Conservation (phyloP, 2,797 vertebrate genomes). For the Coranthus polyacanthus region DNA sequence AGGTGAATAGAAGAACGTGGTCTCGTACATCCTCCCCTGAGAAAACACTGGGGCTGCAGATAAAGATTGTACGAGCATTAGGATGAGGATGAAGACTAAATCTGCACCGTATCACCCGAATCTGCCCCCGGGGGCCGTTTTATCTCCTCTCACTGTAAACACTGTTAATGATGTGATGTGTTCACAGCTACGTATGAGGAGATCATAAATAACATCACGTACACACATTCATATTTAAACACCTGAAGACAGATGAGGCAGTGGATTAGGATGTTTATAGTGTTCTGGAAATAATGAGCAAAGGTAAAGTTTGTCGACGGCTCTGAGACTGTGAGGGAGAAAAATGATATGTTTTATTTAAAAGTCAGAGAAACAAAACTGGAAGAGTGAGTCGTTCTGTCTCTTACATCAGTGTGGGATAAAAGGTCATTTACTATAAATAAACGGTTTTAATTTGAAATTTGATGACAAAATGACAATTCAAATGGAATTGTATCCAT, state of each 20-base stretch:
- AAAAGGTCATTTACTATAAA: too few relatives aligned
- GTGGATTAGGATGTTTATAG: too few relatives aligned
- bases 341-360: too few relatives aligned
- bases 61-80: background rate
- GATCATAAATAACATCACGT: background rate
- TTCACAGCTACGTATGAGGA: background rate
- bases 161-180: background rate
- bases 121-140: background rate
- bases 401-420: too few relatives aligned
- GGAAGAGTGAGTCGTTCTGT: too few relatives aligned
- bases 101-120: background rate
- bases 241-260: background rate
- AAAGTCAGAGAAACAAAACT: too few relatives aligned
- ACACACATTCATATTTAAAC: background rate
- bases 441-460: too few relatives aligned
- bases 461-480: too few relatives aligned
- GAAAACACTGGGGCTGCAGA: background rate
- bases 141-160: background rate
- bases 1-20: constrained; percentile 1
- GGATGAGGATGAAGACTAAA: background rate
- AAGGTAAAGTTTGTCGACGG: too few relatives aligned
- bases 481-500: too few relatives aligned
- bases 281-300: too few relatives aligned
- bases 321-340: too few relatives aligned
- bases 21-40: background rate